Conservation (phyloP, 37 sponge, comb jelly and placozoan species). For the Geodia barretti region DNA sequence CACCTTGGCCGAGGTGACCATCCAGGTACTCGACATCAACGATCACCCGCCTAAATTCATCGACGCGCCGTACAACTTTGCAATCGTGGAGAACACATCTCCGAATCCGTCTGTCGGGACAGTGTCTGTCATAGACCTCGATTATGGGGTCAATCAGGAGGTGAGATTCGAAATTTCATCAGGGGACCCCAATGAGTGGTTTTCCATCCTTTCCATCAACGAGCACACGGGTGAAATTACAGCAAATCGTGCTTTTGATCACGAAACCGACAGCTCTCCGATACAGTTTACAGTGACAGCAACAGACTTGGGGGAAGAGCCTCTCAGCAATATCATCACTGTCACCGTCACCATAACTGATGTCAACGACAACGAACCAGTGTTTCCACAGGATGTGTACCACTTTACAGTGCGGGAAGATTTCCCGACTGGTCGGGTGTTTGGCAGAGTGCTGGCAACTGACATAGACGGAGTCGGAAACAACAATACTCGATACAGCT, state of each 20-base stretch:
- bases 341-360: conserved; percentile 19
- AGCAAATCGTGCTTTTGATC: conserved; percentile 23
- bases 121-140: conserved; percentile 27
- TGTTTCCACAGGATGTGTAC: conserved; percentile 3
- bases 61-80: conserved; percentile 21
- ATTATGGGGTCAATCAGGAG: conserved; percentile 19
- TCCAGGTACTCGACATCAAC: conserved; percentile 66
- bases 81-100: conserved; percentile 13
- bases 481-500: conserved; percentile 23
- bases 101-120: conserved; percentile 6
- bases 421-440: background rate
- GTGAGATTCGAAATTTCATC: conserved; percentile 14
- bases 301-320: conserved; percentile 21
- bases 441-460: conserved; percentile 18
- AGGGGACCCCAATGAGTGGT: conserved; percentile 12
- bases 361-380: conserved; percentile 55
- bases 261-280: conserved; percentile 20
- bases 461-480: conserved; percentile 26
- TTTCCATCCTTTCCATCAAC: conserved; percentile 51
- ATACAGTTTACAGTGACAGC: conserved; percentile 7
- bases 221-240: conserved; percentile 46
- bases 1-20: background rate
- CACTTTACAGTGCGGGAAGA: conserved; percentile 20
- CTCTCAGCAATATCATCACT: background rate
- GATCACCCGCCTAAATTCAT: conserved; percentile 71